Percentiles rank a stretch among this genome's conserved stretches.
Evolutionary conservation across 1,140 invertebrate species (phyloP).

Genomic region (Riptortus pedestris): DNA sequence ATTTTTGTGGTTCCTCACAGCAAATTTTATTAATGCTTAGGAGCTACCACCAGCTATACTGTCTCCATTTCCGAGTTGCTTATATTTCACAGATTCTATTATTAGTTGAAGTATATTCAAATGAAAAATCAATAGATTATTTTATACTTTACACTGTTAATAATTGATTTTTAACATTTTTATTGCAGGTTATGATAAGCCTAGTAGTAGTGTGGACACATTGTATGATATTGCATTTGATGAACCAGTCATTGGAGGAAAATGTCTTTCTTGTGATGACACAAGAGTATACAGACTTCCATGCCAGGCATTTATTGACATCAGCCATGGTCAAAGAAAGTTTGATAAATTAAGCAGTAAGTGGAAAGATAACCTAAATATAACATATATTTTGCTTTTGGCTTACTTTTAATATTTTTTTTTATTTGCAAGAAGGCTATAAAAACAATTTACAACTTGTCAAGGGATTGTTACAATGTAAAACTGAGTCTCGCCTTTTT

Average conservation of each 20-base stretch:
- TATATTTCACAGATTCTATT: too few relatives aligned
- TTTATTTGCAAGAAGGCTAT: neutral
- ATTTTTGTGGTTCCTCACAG: too few relatives aligned
- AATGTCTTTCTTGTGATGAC: neutral
- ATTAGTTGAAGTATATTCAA: too few relatives aligned
- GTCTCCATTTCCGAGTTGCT: too few relatives aligned
- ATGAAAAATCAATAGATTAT: too few relatives aligned
- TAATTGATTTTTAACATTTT: too few relatives aligned
- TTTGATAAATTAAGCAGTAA: constrained; percentile 1
- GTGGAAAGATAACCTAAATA: neutral
- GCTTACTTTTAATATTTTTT: neutral
- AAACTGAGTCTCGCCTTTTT: neutral
- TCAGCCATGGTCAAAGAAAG: constrained; percentile 3
- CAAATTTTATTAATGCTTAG: too few relatives aligned
- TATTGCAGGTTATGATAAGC: neutral
- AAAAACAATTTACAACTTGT: neutral
- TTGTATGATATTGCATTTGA: constrained; percentile 19
- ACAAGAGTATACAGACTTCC: constrained; percentile 10
- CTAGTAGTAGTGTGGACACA: neutral
- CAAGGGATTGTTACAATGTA: neutral
- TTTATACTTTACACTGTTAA: too few relatives aligned
- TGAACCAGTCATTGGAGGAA: neutral
- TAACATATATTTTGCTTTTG: neutral
- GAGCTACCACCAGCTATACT: too few relatives aligned
- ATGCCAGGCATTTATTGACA: constrained; percentile 9